Evolutionary conservation across 2,888 invertebrate species (phyloP).

Genomic region (Microdon myrmicae): DNA sequence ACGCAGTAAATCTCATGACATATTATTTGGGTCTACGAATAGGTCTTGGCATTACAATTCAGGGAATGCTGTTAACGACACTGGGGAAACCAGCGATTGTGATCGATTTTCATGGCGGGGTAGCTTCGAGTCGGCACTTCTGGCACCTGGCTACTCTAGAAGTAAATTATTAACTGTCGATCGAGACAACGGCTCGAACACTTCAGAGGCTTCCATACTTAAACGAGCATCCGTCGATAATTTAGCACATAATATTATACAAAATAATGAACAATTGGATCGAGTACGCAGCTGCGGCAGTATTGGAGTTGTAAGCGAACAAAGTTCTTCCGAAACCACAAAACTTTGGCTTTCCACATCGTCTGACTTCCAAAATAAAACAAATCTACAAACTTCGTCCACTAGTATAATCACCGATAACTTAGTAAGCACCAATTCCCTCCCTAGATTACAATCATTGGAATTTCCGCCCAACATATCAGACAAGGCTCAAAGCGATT

Average conservation of each 20-base stretch:
- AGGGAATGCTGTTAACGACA: conserved; percentile 69
- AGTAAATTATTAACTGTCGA: conserved; percentile 77
- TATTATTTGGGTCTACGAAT: conserved; percentile 72
- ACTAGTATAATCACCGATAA: conserved; percentile 1
- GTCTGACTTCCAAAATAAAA: conserved; percentile 54
- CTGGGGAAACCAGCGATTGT: conserved; percentile 80
- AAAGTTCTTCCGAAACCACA: conserved; percentile 62
- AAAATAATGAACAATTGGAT: conserved; percentile 80
- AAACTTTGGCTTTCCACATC: conserved; percentile 64
- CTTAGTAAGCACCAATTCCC: conserved; percentile 53
- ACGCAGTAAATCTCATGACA: conserved; percentile 84
- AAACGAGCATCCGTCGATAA: conserved; percentile 86
- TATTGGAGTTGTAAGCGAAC: conserved; percentile 74
- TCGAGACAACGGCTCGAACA: conserved; percentile 74
- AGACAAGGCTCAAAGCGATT: conserved; percentile 72
- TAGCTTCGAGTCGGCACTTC: conserved; percentile 89
- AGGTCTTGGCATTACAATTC: conserved; percentile 67
- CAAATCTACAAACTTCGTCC: conserved; percentile 38
- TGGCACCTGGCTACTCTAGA: conserved; percentile 84
- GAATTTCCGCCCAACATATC: conserved; percentile 5
- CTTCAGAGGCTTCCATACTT: conserved; percentile 75
- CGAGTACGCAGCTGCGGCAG: conserved; percentile 84
- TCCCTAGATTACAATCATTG: conserved; percentile 53
- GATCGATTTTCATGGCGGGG: conserved; percentile 92
- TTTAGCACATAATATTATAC: conserved; percentile 80